A percentile compares a stretch with the other conserved stretches of the same genome.
phyloP scores from a whole-genome alignment of 2,888 invertebrate genomes.

The Drosophila mimica region DNA sequence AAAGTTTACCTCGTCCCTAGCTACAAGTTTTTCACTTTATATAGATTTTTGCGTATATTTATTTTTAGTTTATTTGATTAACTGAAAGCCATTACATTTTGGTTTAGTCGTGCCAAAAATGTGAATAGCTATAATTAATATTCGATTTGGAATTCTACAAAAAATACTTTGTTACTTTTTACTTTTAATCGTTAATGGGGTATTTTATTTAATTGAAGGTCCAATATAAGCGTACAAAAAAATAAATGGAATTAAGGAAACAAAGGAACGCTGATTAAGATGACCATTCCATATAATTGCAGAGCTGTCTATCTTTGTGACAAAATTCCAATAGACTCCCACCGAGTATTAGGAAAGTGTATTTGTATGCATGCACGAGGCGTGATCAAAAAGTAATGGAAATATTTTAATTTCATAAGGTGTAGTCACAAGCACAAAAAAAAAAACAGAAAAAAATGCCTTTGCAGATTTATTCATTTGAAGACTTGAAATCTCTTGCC shows the following conservation, averaged over 20 bases:
- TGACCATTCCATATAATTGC: neutral
- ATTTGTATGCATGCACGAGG: conserved; percentile 39
- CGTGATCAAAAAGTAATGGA: conserved; percentile 33
- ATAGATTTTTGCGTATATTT: neutral
- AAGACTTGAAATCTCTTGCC: conserved; percentile 15
- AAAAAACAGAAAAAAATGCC: neutral
- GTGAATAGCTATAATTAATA: neutral
- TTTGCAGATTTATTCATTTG: conserved; percentile 5
- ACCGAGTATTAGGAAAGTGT: conserved; percentile 14
- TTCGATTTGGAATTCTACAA: neutral
- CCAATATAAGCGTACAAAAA: neutral
- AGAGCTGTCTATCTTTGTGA: neutral
- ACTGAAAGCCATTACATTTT: neutral
- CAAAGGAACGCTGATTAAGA: neutral
- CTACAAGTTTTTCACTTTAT: neutral
- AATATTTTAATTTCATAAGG: conserved; percentile 11
- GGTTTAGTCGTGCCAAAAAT: neutral
- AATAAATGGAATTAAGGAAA: neutral
- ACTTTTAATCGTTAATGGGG: neutral
- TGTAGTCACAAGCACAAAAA: neutral
- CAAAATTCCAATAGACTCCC: neutral
- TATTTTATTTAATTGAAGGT: neutral
- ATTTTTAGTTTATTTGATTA: neutral
- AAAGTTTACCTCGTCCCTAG: neutral
- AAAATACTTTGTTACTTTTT: neutral